Evolutionary conservation across 2,113 vertebrate species (phyloP).

Genomic region (Poeciliopsis prolifica): DNA sequence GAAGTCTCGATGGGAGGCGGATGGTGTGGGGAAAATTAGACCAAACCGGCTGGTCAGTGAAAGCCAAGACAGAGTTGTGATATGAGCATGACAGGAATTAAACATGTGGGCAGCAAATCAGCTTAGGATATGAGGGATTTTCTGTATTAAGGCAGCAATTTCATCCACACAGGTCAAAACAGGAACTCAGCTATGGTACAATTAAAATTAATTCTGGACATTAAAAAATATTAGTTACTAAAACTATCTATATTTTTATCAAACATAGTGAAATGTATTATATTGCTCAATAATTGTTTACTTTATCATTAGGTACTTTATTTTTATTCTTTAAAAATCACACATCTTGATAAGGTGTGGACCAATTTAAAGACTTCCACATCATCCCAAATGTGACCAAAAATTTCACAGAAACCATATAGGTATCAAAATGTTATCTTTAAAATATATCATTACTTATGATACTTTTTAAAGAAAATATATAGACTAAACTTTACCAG

Average conservation of each 20-base stretch:
- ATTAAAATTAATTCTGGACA: background rate
- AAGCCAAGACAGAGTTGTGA: slow-evolving; percentile 45
- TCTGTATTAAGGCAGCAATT: slow-evolving; percentile 24
- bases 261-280: background rate
- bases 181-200: slow-evolving; percentile 18
- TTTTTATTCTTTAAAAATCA: background rate
- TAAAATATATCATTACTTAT: background rate
- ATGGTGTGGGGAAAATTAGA: slow-evolving; percentile 33
- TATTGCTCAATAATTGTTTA: background rate
- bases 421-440: background rate
- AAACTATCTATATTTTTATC: background rate
- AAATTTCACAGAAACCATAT: background rate
- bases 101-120: slow-evolving; percentile 55
- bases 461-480: background rate
- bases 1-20: slow-evolving; percentile 33
- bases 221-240: background rate
- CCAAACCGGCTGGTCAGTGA: slow-evolving; percentile 42
- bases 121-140: slow-evolving; percentile 49
- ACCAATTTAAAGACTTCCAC: no score
- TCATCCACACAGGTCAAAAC: slow-evolving; percentile 2
- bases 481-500: background rate
- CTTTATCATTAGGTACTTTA: background rate
- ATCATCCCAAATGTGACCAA: background rate
- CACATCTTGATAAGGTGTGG: no score
- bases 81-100: slow-evolving; percentile 45